phyloP scores from a whole-genome alignment of 2,113 vertebrate species.

The Dolichallabes microphthalmus region DNA sequence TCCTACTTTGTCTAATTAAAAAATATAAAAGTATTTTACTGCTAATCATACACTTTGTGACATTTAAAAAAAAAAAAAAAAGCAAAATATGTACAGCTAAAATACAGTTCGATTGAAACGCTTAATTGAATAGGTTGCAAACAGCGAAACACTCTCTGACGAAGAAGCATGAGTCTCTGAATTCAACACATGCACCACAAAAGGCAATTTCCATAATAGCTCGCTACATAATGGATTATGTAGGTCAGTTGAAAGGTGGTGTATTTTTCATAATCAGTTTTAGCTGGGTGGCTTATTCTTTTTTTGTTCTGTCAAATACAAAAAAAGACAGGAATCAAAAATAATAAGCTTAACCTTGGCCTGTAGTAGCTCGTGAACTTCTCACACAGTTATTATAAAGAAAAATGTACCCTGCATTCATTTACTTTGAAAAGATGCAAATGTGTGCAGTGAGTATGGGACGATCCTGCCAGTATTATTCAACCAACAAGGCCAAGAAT shows the following conservation, averaged over 20 bases:
- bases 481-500: not conserved
- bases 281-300: conserved; percentile 74
- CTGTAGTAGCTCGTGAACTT: conserved; percentile 67
- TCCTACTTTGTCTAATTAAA: not conserved
- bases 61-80: not conserved
- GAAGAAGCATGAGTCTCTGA: conserved; percentile 71
- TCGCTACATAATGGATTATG: conserved; percentile 76
- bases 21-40: not conserved
- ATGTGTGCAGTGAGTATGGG: not conserved
- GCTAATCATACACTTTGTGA: not conserved
- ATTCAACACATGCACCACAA: conserved; percentile 71
- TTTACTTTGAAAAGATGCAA: not conserved
- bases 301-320: conserved; percentile 59
- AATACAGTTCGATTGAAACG: not conserved
- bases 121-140: conserved; percentile 5
- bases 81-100: not conserved
- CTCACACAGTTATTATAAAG: conserved; percentile 25
- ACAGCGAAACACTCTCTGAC: conserved; percentile 53
- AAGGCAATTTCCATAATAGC: conserved; percentile 76
- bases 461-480: not conserved
- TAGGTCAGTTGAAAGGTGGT: conserved; percentile 76
- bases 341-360: conserved; percentile 50
- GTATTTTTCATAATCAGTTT: conserved; percentile 80
- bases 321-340: conserved; percentile 46
- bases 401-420: conserved; percentile 23